Evolutionary conservation across 2,888 invertebrate genomes (phyloP), one percentile per base, ranked within the genome.

Genomic region (Hetaerina titia): DNA sequence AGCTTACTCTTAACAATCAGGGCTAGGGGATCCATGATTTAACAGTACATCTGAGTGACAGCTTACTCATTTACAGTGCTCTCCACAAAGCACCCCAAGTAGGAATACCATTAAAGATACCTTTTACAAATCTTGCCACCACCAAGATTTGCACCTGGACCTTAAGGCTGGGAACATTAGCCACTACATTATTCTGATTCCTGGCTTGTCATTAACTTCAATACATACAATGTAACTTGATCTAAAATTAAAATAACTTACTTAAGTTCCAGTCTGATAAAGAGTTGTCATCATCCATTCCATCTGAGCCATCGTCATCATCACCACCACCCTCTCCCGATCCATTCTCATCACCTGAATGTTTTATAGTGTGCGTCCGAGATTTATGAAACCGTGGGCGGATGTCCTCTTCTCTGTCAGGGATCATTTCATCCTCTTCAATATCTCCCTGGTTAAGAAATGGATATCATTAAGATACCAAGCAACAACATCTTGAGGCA

Each of bases 361-460:
- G 98, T 96, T 98, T 98, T 95, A 98, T 97, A 95, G 98, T 98
- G 96, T 99, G 99, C 1, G 98, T 98, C 96, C 99, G 98, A 6
- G 99, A 98, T 97, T 99, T 99, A 97, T 99, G 99, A 97, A 99
- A 99, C 95, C 99, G 97, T 22, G 99, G 99, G 95, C 98, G 98
- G 96, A 99, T 99, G 96, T 99, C 99, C 96, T 99, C 99, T 96
- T 99, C 99, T 96, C 99, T 98, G 96, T 99, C 99, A 0, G 99
- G 99, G 96, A 99, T 98, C 97, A 98, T 99, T 96, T 99, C 99
- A 96, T 99, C 99, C 96, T 99, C 99, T 97, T 99, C 99, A 2
- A 99, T 98, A 97, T 99, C 99, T 64, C 99, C 99, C 97, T 98
- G 96, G 95, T 97, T 96, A 95, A 95, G 13, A 15, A 45, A 45